These are phyloP conservation scores for Buathra laborator DNA, from an alignment of 2,888 invertebrate genomes.

Conservation along the genomic window DNA sequence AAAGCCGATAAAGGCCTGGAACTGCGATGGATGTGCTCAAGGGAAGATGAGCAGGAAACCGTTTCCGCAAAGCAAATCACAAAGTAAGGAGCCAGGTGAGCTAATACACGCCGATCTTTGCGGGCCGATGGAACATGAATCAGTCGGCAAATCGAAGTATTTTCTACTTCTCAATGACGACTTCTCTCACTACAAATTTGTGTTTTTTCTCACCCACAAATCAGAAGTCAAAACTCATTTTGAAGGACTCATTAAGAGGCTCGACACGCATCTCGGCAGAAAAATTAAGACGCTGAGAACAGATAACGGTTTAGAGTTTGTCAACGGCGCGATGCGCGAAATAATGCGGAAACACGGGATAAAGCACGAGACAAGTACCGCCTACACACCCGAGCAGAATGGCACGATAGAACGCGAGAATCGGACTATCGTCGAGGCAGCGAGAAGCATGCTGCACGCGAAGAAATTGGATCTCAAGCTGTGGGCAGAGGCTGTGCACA, in stretches of 20 bases:
- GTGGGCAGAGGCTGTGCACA: slow-evolving; percentile 75
- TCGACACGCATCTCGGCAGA: slow-evolving; percentile 35
- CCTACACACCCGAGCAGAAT: background rate
- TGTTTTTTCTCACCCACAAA: slow-evolving; percentile 60
- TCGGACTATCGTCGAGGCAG: background rate
- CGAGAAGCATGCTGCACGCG: background rate
- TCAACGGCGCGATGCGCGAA: slow-evolving; percentile 57
- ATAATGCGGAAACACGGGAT: slow-evolving; percentile 1
- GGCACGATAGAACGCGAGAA: background rate
- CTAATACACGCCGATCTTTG: slow-evolving; percentile 69
- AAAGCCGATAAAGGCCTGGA: slow-evolving; percentile 22
- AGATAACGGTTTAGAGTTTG: slow-evolving; percentile 69
- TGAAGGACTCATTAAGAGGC: slow-evolving; percentile 27
- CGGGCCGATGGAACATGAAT: slow-evolving; percentile 66
- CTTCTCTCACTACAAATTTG: slow-evolving; percentile 56
- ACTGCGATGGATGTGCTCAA: slow-evolving; percentile 45
- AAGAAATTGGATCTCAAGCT: slow-evolving; percentile 27
- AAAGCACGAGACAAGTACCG: background rate
- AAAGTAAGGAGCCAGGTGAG: slow-evolving; percentile 58
- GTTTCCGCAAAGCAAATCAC: slow-evolving; percentile 54
- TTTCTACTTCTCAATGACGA: slow-evolving; percentile 68
- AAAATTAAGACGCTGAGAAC: slow-evolving; percentile 61
- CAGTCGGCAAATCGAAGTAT: slow-evolving; percentile 54
- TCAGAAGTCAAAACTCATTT: slow-evolving; percentile 40
- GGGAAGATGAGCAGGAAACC: slow-evolving; percentile 65